These are phyloP conservation scores for Monomorium pharaonis DNA, from an alignment of 1,140 invertebrate species.

Conservation along the genomic window DNA sequence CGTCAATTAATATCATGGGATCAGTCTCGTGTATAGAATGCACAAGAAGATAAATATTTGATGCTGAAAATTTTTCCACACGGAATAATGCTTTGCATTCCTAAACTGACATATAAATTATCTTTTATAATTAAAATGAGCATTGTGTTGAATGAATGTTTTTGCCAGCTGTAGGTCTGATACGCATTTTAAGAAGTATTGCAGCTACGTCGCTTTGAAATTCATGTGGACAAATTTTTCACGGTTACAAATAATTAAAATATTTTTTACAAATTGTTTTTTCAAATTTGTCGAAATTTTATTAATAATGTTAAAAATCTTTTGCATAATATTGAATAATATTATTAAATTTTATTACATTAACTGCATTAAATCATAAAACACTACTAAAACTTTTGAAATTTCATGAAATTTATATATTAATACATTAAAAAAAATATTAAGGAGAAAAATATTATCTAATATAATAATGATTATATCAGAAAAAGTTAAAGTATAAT, in stretches of 20 bases:
- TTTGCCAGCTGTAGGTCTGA: neutral
- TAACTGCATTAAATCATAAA: neutral
- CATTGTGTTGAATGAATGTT: neutral
- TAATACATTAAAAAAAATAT: neutral
- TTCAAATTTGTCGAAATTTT: neutral
- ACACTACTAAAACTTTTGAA: neutral
- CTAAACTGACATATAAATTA: neutral
- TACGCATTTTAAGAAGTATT: neutral
- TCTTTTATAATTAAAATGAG: constrained; percentile 32
- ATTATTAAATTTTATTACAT: neutral
- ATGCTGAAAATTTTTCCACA: constrained; percentile 23
- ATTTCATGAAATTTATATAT: neutral
- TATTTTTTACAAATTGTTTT: neutral
- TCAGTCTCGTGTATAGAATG: neutral
- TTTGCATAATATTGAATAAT: neutral
- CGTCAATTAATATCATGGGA: constrained; percentile 8
- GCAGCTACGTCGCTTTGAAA: neutral
- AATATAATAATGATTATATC: neutral
- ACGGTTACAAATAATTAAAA: neutral
- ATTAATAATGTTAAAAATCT: neutral
- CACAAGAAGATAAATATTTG: neutral
- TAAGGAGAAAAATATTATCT: neutral
- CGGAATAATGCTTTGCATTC: neutral
- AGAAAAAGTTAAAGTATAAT: neutral
- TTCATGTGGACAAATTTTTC: neutral